Conservation (phyloP, 2,113 vertebrate species). For the Corapipo altera region DNA sequence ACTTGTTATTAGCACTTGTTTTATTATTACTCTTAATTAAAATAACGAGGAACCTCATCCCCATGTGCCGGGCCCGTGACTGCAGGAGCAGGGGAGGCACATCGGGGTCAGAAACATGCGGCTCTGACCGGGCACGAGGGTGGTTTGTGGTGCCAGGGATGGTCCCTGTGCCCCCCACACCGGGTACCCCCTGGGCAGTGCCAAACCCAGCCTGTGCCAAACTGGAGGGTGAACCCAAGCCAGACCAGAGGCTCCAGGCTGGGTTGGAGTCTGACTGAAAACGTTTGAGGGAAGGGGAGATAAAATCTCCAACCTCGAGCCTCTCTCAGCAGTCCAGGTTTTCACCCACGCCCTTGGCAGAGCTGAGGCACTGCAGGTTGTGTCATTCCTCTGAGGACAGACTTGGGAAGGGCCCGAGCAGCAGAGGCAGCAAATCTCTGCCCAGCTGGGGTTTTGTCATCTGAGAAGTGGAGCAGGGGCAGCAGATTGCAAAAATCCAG, state of each 20-base stretch:
- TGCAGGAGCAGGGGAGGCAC: not conserved
- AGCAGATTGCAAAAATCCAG: not conserved
- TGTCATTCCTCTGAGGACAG: not conserved
- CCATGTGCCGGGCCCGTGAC: not conserved
- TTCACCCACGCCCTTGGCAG: not conserved
- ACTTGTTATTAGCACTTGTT: not conserved
- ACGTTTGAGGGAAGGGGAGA: not conserved
- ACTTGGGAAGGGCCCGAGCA: not conserved
- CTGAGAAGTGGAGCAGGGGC: not conserved
- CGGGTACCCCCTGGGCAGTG: too few species aligned
- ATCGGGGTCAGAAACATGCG: rapidly evolving
- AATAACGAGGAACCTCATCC: not conserved
- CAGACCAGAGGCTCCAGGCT: not conserved
- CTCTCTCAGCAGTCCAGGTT: not conserved
- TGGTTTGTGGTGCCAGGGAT: rapidly evolving
- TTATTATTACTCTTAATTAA: constrained; percentile 23
- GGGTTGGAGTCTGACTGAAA: not conserved
- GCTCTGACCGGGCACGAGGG: not conserved
- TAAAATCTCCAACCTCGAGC: not conserved
- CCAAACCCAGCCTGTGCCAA: not conserved
- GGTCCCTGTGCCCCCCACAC: not conserved
- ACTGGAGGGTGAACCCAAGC: not conserved
- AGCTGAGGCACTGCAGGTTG: not conserved
- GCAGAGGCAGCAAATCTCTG: not conserved
- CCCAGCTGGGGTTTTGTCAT: not conserved